Evolutionary conservation across 1,140 invertebrate species (phyloP).

Genomic region (Ooceraea biroi): DNA sequence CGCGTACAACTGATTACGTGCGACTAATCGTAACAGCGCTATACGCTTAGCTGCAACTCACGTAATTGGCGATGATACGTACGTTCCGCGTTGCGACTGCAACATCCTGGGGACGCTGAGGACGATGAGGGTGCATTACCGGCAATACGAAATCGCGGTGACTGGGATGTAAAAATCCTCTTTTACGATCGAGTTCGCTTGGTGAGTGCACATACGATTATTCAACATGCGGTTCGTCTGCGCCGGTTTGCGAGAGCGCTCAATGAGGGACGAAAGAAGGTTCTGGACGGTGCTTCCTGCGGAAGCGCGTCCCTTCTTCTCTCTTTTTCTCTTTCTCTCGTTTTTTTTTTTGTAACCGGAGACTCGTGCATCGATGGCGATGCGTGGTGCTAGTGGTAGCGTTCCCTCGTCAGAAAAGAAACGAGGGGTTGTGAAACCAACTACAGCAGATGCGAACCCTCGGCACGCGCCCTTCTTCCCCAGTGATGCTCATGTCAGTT

Average conservation of each 20-base stretch:
- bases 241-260: slow-evolving; percentile 14
- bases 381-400: slow-evolving; percentile 42
- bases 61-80: slow-evolving; percentile 12
- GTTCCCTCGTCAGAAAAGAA: slow-evolving; percentile 65
- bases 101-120: not conserved
- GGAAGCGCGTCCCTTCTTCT: slow-evolving; percentile 77
- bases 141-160: slow-evolving; percentile 1
- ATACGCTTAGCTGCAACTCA: not conserved
- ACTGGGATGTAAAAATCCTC: not conserved
- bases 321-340: slow-evolving; percentile 72
- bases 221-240: not conserved
- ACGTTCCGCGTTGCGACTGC: too few relatives aligned
- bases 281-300: slow-evolving; percentile 80
- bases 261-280: slow-evolving; percentile 50
- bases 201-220: slow-evolving; percentile 22
- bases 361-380: slow-evolving; percentile 62
- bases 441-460: slow-evolving; percentile 83
- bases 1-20: slow-evolving; percentile 4
- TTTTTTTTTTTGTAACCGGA: slow-evolving; percentile 79
- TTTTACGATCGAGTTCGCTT: not conserved
- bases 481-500: slow-evolving; percentile 58
- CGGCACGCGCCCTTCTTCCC: slow-evolving; percentile 80
- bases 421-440: slow-evolving; percentile 81
- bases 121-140: not conserved
- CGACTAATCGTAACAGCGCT: slow-evolving; percentile 18